Base-by-base conservation (phyloP, 2,888 invertebrate genomes). In the Latrodectus hesperus region DNA sequence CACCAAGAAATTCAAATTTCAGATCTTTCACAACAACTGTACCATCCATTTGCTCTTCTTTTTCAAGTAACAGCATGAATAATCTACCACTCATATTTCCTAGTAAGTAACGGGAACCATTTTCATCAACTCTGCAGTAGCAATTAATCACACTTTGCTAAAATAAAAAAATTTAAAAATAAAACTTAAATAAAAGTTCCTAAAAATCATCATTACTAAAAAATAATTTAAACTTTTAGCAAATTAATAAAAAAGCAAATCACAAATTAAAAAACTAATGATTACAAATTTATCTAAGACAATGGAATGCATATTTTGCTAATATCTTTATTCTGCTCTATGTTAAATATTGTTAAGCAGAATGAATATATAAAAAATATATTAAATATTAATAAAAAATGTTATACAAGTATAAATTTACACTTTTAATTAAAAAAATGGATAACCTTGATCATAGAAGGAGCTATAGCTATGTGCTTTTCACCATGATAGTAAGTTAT, bases 401-500 rank as follows among this genome's bases (percentile, higher is more conserved):
- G 11, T 14, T 6, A 14, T 64, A 52, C 22, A 76, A 76, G 9
- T 26, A n/a, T n/a, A n/a, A 0, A 17, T 16, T 11, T 71, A 14
- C 17, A 70, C 26, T 71, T 14, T 64, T 14, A 9, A 64, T 14
- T 64, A 16, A 14, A 38, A 14, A 64, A 53, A n/a, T 74, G 55
- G 74, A 84, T 91, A 93, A 96, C 96, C 94, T 98, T 97, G 89
- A 99, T 98, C 90, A 97, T 96, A 74, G 98, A 95, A 1, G 99
- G 98, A 0, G 98, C 97, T 2, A 98, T 97, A 1, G 98, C 97
- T 11, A 96, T 95, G 91, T 96, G 97, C 53, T 95, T 95, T 90
- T 95, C 96, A 22, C 98, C 98, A 93, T 98, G 97, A 91, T 99
- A 98, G 92, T 99, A 99, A 4, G 98, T 95, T 92, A 99, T 98